Evolutionary conservation across 1,140 invertebrate genomes (phyloP), one percentile per base, ranked within the genome.

Genomic region (Manduca sexta): DNA sequence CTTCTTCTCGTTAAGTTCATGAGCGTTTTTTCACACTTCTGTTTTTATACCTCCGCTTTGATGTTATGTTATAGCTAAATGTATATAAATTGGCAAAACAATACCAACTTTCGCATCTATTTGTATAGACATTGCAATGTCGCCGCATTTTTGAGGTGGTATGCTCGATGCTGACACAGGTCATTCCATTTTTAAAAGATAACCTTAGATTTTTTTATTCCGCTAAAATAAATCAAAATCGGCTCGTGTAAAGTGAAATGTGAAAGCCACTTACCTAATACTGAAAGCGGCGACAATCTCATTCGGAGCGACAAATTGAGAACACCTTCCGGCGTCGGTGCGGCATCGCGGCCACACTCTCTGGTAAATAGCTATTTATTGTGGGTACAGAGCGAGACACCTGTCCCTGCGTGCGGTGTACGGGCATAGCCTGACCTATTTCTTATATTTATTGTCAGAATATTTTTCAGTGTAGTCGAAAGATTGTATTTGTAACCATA

Each of bases 261-360:
- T 74, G 69, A 77, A 73, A 77, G 74, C 69, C 75, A 77, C 72
- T 80, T 73, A 69, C 65, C 62, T 71, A 75, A 73, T 72, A 69
- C 71, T 64, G 69, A 72, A 74, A 75, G 71, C 69, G 69, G 67
- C 64, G 71, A 83, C 76, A 80, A 79, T 75, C 69, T 79, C 73
- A 79, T 80, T 77, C 65, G 45, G 60, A 44, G 58, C 74, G 74
- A 83, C 79, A 83, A 83, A 83, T 83, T 77, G 74, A 66, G 65
- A 73, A 74, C 79, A 76, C 68, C 73, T 80, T 77, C 71, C 74
- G 64, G 61, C 55, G 67, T 37, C 43, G 18, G 45, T 48, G 40
- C 52, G 44, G 46, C 50, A 41, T 31, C 43, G 30, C 42, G 59
- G 60, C 63, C 63, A 65, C 64, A 71, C 55, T 62, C 61, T 56